Percentiles rank a stretch among this genome's conserved stretches.
phyloP scores from a whole-genome alignment of 2,113 vertebrate species.

The Cathartes aura region DNA sequence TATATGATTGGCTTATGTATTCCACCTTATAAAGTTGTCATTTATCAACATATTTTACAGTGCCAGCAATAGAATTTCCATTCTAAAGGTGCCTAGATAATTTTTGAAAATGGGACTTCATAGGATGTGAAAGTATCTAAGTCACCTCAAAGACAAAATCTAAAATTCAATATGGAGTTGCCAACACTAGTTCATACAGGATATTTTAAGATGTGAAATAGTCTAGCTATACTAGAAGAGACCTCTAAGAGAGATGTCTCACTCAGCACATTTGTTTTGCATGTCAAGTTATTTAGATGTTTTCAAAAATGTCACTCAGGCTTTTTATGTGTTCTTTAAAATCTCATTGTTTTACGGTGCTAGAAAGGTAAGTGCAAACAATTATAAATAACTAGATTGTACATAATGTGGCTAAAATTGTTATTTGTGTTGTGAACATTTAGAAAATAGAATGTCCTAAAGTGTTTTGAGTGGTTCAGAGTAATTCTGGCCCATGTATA shows the following conservation, averaged over 20 bases:
- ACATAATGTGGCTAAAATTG: background rate
- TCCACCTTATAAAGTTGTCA: background rate
- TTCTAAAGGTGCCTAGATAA: background rate
- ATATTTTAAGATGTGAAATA: background rate
- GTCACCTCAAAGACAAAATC: background rate
- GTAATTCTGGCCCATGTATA: background rate
- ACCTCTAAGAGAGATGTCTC: background rate
- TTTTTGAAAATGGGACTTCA: background rate
- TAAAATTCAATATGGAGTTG: background rate
- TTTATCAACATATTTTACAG: background rate
- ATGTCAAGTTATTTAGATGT: background rate
- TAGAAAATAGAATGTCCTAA: background rate
- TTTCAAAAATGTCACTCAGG: background rate
- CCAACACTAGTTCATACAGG: background rate
- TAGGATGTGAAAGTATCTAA: background rate
- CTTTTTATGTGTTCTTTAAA: background rate
- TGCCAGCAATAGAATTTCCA: background rate
- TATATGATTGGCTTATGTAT: background rate
- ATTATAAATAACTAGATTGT: background rate
- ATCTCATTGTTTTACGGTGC: background rate
- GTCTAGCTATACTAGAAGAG: background rate
- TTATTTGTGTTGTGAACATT: background rate
- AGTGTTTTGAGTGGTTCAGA: background rate
- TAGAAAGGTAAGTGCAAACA: background rate
- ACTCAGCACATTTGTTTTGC: background rate